A percentile compares a stretch with the other conserved stretches of the same genome.
These are phyloP conservation scores for Polylopha cassiicola DNA, from an alignment of 2,888 invertebrate genomes.

Conservation along the genomic window DNA sequence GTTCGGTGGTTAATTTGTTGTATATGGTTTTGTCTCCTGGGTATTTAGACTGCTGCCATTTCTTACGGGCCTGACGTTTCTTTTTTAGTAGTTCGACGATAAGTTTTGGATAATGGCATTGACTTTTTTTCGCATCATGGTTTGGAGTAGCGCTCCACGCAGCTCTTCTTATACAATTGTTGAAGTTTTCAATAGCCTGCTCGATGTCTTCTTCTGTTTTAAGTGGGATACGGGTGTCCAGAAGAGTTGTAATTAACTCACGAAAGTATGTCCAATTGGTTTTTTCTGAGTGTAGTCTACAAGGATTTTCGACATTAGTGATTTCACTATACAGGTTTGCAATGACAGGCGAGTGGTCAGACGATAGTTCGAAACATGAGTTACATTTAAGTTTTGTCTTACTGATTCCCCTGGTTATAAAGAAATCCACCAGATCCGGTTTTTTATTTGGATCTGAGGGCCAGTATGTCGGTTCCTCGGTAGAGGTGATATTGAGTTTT, in stretches of 20 bases:
- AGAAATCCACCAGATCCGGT: slow-evolving; percentile 23
- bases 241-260: background rate
- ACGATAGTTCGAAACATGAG: slow-evolving; percentile 1
- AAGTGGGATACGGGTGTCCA: background rate
- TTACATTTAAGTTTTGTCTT: background rate
- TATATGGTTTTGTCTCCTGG: background rate
- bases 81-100: background rate
- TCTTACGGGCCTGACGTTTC: background rate
- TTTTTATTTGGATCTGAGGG: slow-evolving; percentile 22
- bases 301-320: too few relatives aligned
- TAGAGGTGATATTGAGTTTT: slow-evolving; percentile 14
- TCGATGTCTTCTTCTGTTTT: slow-evolving; percentile 3
- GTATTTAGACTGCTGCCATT: slow-evolving; percentile 4
- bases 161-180: slow-evolving; percentile 1
- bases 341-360: slow-evolving; percentile 8
- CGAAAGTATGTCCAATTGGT: slow-evolving; percentile 7
- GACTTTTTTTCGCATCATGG: background rate
- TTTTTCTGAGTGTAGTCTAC: background rate
- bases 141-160: slow-evolving; percentile 1
- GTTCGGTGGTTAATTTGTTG: background rate
- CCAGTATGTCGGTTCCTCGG: slow-evolving; percentile 27
- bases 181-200: background rate
- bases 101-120: background rate
- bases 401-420: slow-evolving; percentile 1
- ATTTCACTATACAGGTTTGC: background rate